Percentiles rank a stretch among this genome's conserved stretches.
phyloP scores from a whole-genome alignment of 2,888 invertebrate genomes.

The Lasius fuliginosus region DNA sequence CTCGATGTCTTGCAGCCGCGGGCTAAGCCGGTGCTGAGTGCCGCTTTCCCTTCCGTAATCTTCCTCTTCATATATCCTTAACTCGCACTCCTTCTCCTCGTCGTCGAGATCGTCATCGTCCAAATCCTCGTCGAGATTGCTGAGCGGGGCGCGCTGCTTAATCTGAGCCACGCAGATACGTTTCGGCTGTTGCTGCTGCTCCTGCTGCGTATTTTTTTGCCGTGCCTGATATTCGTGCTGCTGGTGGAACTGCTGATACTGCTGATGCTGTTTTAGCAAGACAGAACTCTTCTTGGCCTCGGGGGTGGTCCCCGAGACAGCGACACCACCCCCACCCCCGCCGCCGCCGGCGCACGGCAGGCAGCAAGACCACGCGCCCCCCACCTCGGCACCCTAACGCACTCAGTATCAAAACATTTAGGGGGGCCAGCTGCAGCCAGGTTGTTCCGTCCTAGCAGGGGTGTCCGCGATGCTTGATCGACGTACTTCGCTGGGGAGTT shows the following conservation, averaged over 20 bases:
- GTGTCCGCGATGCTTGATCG: constrained; percentile 17
- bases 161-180: constrained; percentile 66
- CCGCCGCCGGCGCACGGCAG: constrained; percentile 87
- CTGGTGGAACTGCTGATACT: constrained; percentile 80
- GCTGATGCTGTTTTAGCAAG: constrained; percentile 81
- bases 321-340: constrained; percentile 83
- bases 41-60: constrained; percentile 83
- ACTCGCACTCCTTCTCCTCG: constrained; percentile 70
- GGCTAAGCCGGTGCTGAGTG: constrained; percentile 90
- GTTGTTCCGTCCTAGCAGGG: constrained; percentile 24
- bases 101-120: constrained; percentile 75
- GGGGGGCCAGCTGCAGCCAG: constrained; percentile 70
- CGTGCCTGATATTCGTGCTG: constrained; percentile 80
- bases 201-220: constrained; percentile 71
- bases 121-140: constrained; percentile 82
- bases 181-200: constrained; percentile 71
- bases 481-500: constrained; percentile 40
- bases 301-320: constrained; percentile 88
- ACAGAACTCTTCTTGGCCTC: constrained; percentile 87
- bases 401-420: constrained; percentile 82
- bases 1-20: constrained; percentile 93
- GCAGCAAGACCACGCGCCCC: constrained; percentile 86
- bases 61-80: constrained; percentile 72
- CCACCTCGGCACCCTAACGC: constrained; percentile 87
- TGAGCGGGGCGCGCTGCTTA: constrained; percentile 76